A percentile compares a stretch with the other conserved stretches of the same genome.
Evolutionary conservation across 2,797 vertebrate species (phyloP).

Genomic region (Hirundo rustica): DNA sequence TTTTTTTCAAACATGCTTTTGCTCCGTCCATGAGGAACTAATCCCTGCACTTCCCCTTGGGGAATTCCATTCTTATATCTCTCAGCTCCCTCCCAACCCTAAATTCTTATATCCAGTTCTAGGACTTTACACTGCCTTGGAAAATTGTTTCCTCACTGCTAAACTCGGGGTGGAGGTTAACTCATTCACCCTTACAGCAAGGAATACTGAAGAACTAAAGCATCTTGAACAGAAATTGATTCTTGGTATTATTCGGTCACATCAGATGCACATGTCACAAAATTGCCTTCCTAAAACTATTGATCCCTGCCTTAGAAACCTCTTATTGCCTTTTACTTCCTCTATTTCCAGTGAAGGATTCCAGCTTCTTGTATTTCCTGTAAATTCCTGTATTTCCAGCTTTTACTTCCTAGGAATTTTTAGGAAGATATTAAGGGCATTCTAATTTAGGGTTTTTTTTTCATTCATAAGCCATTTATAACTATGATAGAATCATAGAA

Average conservation of each 20-base stretch:
- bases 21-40: neutral
- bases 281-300: neutral
- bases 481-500: neutral
- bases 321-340: neutral
- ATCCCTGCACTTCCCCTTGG: rapidly evolving
- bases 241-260: neutral
- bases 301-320: neutral
- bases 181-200: neutral
- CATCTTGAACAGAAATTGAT: neutral
- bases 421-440: neutral
- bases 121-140: neutral
- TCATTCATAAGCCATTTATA: neutral
- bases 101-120: neutral
- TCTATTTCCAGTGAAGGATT: neutral
- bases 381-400: neutral
- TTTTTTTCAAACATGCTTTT: neutral
- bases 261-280: neutral
- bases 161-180: neutral
- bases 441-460: neutral
- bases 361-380: neutral
- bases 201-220: neutral
- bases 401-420: neutral
- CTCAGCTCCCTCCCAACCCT: neutral
- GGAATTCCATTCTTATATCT: neutral
- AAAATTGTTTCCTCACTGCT: neutral